Conservation (phyloP, 2,888 invertebrate species). For the Diarsia brunnea region DNA sequence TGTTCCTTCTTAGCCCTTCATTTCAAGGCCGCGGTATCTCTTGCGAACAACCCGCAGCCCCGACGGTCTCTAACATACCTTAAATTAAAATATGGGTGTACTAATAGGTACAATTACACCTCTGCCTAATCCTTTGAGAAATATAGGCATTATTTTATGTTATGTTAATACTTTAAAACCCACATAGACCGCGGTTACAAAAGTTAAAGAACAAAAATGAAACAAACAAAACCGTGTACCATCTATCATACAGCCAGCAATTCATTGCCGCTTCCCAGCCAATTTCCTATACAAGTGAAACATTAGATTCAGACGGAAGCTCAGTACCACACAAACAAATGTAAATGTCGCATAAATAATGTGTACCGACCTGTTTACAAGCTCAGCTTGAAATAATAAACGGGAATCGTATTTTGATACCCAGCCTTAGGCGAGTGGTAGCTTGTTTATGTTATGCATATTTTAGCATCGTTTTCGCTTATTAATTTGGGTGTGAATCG, state of each 20-base stretch:
- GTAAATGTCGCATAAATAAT: conserved; percentile 53
- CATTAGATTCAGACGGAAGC: conserved; percentile 37
- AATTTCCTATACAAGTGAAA: conserved; percentile 41
- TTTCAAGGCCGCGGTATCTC: no score
- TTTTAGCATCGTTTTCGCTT: conserved; percentile 35
- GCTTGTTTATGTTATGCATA: conserved; percentile 29
- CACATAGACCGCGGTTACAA: neutral
- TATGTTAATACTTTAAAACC: no score
- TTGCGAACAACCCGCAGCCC: no score
- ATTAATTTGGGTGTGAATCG: neutral
- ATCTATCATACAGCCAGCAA: conserved; percentile 41
- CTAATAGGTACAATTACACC: no score
- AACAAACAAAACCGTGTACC: conserved; percentile 19
- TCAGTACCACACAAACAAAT: conserved; percentile 52
- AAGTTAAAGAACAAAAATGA: neutral
- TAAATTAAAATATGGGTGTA: no score
- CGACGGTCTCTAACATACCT: no score
- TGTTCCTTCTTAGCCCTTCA: no score
- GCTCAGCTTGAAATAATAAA: conserved; percentile 54
- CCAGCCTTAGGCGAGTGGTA: conserved; percentile 8
- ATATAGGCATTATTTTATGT: no score
- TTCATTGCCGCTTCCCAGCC: conserved; percentile 35
- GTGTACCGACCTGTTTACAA: conserved; percentile 49
- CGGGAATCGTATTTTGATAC: conserved; percentile 57
- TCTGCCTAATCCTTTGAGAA: no score